Base-by-base conservation (phyloP, 1,140 invertebrate species). In the Euwallacea fornicatus region DNA sequence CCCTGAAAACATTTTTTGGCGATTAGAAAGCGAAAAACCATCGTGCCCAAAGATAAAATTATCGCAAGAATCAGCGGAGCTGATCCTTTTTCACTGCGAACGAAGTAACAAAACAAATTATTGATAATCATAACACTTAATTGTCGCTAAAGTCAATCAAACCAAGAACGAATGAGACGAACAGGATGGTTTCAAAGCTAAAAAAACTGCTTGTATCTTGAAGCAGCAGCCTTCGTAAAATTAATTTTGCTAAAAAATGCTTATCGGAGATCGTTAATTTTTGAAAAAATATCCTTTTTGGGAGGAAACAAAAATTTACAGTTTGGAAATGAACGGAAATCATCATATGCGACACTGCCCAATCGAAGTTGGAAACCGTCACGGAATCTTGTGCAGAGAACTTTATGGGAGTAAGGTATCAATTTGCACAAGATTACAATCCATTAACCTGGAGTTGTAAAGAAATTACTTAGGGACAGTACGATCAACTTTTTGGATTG, bases 101-200 rank as follows among this genome's bases (percentile, higher is more conserved):
- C 6, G 46, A 50, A 50, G 6, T 50, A 2, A 50, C 2, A 6
- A n/a, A n/a, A 50, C 2, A 58, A 58, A 2, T 58, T 58, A 58
- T 15, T 58, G 21, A 58, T 3, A 50, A 6, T 6, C 1, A 50
- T 50, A 6, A 6, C 6, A 50, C 6, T 2, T 6, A 50, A 50
- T 50, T 50, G 6, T 50, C 46, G 46, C 46, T 50, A 50, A 50
- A 50, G 46, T 50, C 46, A 50, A 50, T 50, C 46, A 50, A 50
- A 50, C 46, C 2, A 50, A 50, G 6, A 50, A 2, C 13, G 46
- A 50, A 50, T 50, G 46, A 50, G 13, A 6, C 9, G 6, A 50
- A 50, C n/a, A n/a, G n/a, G n/a, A n/a, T n/a, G 46, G 46, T 50
- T 50, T 1, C 46, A 50, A 50, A 50, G 46, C 6, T 50, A 6